Conservation (phyloP, 2,113 vertebrate genomes). For the Albula goreensis region DNA sequence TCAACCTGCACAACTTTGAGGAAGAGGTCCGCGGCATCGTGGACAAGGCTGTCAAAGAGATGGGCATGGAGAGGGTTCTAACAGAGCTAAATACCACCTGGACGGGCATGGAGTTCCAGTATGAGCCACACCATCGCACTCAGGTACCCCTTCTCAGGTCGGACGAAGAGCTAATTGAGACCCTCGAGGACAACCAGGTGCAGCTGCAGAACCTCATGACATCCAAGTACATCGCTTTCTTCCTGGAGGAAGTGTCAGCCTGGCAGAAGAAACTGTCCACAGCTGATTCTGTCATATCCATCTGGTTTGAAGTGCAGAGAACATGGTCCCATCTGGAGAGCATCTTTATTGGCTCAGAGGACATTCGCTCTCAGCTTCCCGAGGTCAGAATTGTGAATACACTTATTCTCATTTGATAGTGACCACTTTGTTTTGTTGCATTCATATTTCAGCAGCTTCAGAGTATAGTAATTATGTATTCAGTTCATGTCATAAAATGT, state of each 20-base stretch:
- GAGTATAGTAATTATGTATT: too few relatives aligned
- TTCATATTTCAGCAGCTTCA: background rate
- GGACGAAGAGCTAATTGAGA: conserved; percentile 85
- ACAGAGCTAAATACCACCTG: conserved; percentile 78
- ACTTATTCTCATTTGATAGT: background rate
- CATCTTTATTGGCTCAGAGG: conserved; percentile 93
- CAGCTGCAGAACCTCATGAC: conserved; percentile 92
- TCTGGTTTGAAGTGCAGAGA: conserved; percentile 92
- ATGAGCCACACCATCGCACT: conserved; percentile 78
- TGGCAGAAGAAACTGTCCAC: conserved; percentile 90
- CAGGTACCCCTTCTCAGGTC: conserved; percentile 73
- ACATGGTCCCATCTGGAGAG: conserved; percentile 92
- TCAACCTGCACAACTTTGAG: conserved; percentile 87
- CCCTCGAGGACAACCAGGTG: conserved; percentile 92
- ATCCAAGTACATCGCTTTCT: conserved; percentile 85
- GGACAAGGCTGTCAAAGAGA: conserved; percentile 83
- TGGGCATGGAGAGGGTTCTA: conserved; percentile 82
- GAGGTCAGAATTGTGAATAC: conserved; percentile 70
- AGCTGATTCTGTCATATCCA: conserved; percentile 75
- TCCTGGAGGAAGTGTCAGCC: conserved; percentile 84
- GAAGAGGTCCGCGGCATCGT: conserved; percentile 88
- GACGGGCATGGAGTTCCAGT: conserved; percentile 83
- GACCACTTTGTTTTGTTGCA: background rate
- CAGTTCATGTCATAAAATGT: too few relatives aligned
- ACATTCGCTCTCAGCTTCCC: conserved; percentile 88